Base-by-base conservation (phyloP, 2,113 vertebrate genomes). In the Oplegnathus fasciatus region DNA sequence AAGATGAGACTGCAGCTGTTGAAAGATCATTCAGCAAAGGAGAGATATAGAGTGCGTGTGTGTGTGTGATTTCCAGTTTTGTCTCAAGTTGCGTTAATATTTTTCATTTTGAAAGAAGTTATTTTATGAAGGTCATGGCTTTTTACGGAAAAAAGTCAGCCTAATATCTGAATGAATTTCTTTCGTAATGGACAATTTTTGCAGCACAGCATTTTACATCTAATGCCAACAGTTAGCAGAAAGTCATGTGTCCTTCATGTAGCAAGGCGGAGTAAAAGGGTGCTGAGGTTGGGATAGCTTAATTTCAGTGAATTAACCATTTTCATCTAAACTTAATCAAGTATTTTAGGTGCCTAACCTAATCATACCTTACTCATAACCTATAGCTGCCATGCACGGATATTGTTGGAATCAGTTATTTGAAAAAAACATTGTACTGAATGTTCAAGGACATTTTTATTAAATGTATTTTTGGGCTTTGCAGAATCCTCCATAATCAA, bases 1-100 rank as follows among this genome's bases (percentile, higher is more conserved):
- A 82, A 78, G 66, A 83, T 77, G 32, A 89, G 71, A 80, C 82
- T 78, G 52, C 80, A 86, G 82, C 83, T 80, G 75, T 48, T 82
- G 74, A 83, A 78, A 75, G 66, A 86, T 81, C 20, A 77, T 62
- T 84, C 69, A 44, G 9, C 13, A 48, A 76, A 69, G 50, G 34
- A 28, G 44, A 37, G 44, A 80, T 46, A 42, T 18, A 44, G 58
- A 52, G 32, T 17, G 62, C 14, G 8, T 48, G 64, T 44, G 37
- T 40, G 62, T 62, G 78, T 44, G 40, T 78, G 68, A 58, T 48
- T 62, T 84, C 50, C 37, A 76, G 2, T 70, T 71, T 65, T 57
- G 26, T 85, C 9, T 73, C 44, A 69, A 30, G 5, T 60, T 76
- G 14, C 0, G 0, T 28, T 20, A 48, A 42, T 57, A 42, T 64